These are phyloP conservation scores for Rugalucina vietnamica DNA, from an alignment of 2,888 invertebrate genomes.

Conservation along the genomic window DNA sequence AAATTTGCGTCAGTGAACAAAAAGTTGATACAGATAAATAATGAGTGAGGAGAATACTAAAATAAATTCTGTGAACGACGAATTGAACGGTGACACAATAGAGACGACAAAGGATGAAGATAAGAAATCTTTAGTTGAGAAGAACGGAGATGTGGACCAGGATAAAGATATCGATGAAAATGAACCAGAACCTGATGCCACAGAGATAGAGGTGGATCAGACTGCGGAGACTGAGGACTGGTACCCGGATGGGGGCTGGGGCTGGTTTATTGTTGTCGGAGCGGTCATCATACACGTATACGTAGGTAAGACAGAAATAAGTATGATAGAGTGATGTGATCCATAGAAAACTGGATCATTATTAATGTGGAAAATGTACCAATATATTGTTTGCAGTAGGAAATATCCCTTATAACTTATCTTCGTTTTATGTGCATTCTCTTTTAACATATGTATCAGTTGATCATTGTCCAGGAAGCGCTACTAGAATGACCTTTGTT, in stretches of 20 bases:
- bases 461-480: no score
- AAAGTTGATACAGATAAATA: neutral
- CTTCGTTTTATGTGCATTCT: no score
- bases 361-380: no score
- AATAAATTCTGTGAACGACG: neutral
- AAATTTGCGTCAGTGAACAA: neutral
- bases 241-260: conserved; percentile 58
- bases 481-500: no score
- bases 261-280: conserved; percentile 52
- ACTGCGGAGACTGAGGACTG: conserved; percentile 23
- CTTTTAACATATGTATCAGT: no score
- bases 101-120: neutral
- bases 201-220: neutral
- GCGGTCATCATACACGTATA: conserved; percentile 51
- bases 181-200: neutral
- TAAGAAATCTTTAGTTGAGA: neutral
- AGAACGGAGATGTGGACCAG: neutral
- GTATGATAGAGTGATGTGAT: no score
- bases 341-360: no score
- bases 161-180: neutral
- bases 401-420: no score
- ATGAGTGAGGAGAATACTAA: neutral
- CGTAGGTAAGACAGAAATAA: conserved; percentile 37
- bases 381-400: no score
- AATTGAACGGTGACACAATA: neutral